Base-by-base conservation (phyloP, 1,140 invertebrate species). In the Drosophila malerkotliana region DNA sequence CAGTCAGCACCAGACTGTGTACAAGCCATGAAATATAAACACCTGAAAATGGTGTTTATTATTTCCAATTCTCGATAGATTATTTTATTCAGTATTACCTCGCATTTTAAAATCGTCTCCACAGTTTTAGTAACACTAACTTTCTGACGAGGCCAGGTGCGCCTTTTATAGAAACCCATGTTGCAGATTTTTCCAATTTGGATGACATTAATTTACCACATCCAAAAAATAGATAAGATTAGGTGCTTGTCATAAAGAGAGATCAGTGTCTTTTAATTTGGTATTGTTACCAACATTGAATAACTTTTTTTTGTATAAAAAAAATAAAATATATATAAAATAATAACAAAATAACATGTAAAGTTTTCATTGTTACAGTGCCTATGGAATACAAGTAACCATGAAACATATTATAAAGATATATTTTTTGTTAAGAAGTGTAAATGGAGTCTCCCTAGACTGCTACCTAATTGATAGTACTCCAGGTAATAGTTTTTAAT, bases 191-290 rank as follows among this genome's bases (percentile, higher is more conserved):
- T 53, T 60, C 66, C 66, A 56, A 14, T 30, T 47, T 49, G 15
- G 37, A 49, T 37, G 58, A 79, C 63, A 45, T 34, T 76, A 79
- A 67, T 82, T 81, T 87, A 77, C 64, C 57, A 87, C 51, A 57
- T 53, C 48, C 7, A 45, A 41, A 39, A 8, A 39, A 8, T 15
- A 75, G 81, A 85, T 85, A 81, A 85, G 81, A 84, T 84, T 84
- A 37, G 52, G 15, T 8, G 49, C 37, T 34, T 63, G 62, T 74
- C 79, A 67, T n/a, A 67, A 51, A 30, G 14, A 53, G 14, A 55
- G 39, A 47, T 68, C 30, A 30, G 21, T 15, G 37, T 21, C 21
- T 62, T 67, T 55, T 49, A 66, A 45, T 45, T 66, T 44, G 2
- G n/a, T 44, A 44, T 7, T 15, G 41, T 2, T 44, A 18, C 34